Percentiles rank a stretch among this genome's conserved stretches.
Evolutionary conservation across 2,113 vertebrate genomes (phyloP).

Genomic region (Equus quagga): DNA sequence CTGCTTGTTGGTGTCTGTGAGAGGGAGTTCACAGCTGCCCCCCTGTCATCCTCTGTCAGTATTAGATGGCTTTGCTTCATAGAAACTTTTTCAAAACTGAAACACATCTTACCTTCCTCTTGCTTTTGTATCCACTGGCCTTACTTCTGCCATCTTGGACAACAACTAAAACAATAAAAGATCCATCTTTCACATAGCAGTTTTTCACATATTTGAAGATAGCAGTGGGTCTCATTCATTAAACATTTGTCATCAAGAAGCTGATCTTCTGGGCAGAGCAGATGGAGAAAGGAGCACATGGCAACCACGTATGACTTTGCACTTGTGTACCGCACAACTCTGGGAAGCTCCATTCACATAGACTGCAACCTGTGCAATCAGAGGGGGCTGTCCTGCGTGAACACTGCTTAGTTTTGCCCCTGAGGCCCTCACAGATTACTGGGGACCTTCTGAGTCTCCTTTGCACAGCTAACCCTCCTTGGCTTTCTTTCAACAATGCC

Average conservation of each 20-base stretch:
- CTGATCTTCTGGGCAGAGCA: background rate
- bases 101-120: background rate
- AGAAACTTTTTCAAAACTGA: background rate
- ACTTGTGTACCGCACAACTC: background rate
- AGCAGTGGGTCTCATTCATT: background rate
- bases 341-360: background rate
- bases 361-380: background rate
- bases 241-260: background rate
- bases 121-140: background rate
- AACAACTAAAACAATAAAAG: background rate
- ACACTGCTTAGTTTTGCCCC: rapidly evolving
- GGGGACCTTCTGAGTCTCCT: background rate
- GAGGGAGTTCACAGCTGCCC: background rate
- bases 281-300: background rate
- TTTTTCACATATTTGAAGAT: background rate
- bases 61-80: background rate
- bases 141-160: background rate
- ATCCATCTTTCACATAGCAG: background rate
- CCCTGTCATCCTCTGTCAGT: background rate
- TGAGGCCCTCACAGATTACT: background rate
- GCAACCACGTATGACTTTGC: rapidly evolving
- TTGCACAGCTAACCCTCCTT: background rate
- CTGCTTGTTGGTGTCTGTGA: background rate
- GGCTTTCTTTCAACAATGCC: background rate
- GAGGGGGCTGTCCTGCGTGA: background rate